Base-by-base conservation (phyloP, 1,140 invertebrate genomes). In the Brachionus plicatilis region DNA sequence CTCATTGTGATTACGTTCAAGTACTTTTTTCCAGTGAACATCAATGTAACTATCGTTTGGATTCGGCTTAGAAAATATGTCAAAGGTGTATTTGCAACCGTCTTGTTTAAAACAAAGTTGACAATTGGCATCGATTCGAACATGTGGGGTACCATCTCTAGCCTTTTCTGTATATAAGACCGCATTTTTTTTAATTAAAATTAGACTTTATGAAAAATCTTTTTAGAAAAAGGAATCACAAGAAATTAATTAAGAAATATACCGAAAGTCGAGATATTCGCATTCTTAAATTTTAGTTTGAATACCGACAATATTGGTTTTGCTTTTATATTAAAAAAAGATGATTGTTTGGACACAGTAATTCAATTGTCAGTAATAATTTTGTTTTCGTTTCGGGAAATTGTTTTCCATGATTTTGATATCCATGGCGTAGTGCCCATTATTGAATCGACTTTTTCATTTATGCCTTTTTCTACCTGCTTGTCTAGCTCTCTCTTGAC, bases 181-280 rank as follows among this genome's bases (percentile, higher is more conserved):
- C 20, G 68, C 68, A 72, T 72, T 72, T 72, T 72, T 72, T 72
- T 41, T 43, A n/a, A 72, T 72, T 72, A 72, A 72, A 72, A 20
- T 72, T 14, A 72, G 33, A n/a, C 68, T 72, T 72, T 12, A 41
- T 17, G 68, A 72, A 29, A 72, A 72, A 72, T 41, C 3, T n/a
- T 41, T 2, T 41, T 72, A 24, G 37, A 43, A 43, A 72, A 29
- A 37, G 37, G 12, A 41, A 12, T 72, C 12, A 41, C 12, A 43
- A 72, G 37, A 41, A 41, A 72, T 41, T 17, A 41, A 72, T 43
- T 17, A 72, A 43, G 9, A 72, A 41, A 72, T n/a, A 41, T 43
- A 72, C 68, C 68, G 68, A 72, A 41, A 72, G 20, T 41, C 68
- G 20, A 72, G 68, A 72, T 72, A 41, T 20, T 72, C 68, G 20